Base-by-base conservation (phyloP, 2,113 vertebrate species). In the Callionymus lyra region DNA sequence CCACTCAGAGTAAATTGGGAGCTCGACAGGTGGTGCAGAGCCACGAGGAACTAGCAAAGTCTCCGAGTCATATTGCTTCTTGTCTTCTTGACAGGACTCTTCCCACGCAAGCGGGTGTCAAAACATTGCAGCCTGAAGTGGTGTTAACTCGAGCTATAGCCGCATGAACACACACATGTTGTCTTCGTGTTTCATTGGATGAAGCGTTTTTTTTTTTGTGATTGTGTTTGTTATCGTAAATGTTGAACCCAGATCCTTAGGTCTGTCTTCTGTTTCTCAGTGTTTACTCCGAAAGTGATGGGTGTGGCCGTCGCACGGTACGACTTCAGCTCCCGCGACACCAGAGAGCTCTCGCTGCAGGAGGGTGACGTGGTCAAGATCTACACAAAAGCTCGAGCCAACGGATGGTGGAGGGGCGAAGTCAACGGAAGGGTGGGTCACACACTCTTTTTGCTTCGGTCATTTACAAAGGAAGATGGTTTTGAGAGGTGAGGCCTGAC, bases 371-470 rank as follows among this genome's bases (percentile, higher is more conserved):
- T 95, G 50, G 94, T 99, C 14, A 98, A 90, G 83, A 98, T 99
- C 68, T 97, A 93, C 70, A 97, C 90, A 1, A 98, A 97, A 75
- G 82, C 90, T 9, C 92, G 92, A 12, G 89, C 88, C 0, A 97
- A 97, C 15, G 95, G 94, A 76, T 98, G 94, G 95, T 99, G 95
- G 95, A 85, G 92, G 70, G 95, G 95, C 38, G 95, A 98, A 76
- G 90, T 87, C 6, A 94, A 94, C 1, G 89, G 92, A 73, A 85
- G 90, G 90, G 95, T 96, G 74, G 82, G 90, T 41, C 1, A 6
- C 12, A 1, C 1, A 0, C 39, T 10, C 14, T 41, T 16, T 27
- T 5, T 4, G 21, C 21, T 27, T 27, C 21, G 8, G 21, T 27
- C 8, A 8, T 27, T 8, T n/a, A n/a, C n/a, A n/a, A n/a, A 27